Percentiles rank a stretch among this genome's conserved stretches.
These are phyloP conservation scores for Argyresthia goedartella DNA, from an alignment of 2,888 invertebrate species.

Conservation along the genomic window DNA sequence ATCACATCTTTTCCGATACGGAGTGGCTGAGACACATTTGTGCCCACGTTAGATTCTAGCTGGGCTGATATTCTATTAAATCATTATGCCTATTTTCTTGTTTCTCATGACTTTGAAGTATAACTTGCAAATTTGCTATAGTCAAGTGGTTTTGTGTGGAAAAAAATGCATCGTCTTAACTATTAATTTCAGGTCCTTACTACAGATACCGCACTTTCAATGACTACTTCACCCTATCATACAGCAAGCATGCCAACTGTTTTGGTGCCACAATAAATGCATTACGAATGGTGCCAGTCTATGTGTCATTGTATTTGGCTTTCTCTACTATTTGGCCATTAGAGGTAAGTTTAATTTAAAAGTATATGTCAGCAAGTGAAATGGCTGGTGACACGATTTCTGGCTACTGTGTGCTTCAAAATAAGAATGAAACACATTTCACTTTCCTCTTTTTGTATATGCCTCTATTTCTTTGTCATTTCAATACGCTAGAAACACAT, in stretches of 20 bases:
- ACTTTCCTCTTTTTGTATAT: no score
- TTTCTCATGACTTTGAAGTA: no score
- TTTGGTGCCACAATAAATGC: constrained; percentile 74
- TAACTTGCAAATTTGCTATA: neutral
- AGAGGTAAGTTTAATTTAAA: constrained; percentile 63
- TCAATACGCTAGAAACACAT: no score
- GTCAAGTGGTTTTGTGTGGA: neutral
- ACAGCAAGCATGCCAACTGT: constrained; percentile 74
- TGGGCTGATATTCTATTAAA: no score
- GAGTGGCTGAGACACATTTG: no score
- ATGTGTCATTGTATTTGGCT: constrained; percentile 75
- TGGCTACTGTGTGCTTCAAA: no score
- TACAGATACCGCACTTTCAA: constrained; percentile 90
- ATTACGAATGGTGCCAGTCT: constrained; percentile 76
- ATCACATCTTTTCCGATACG: no score
- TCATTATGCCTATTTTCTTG: no score
- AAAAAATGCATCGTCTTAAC: no score
- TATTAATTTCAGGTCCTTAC: constrained; percentile 84
- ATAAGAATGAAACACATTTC: no score
- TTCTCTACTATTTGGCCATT: constrained; percentile 80
- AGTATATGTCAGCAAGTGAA: neutral
- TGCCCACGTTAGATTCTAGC: no score
- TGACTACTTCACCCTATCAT: constrained; percentile 81
- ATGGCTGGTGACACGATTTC: neutral
- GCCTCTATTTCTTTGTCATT: no score